Evolutionary conservation across 1,140 invertebrate genomes (phyloP), one percentile per base, ranked within the genome.

Genomic region (Pogonognathellus flavescens): DNA sequence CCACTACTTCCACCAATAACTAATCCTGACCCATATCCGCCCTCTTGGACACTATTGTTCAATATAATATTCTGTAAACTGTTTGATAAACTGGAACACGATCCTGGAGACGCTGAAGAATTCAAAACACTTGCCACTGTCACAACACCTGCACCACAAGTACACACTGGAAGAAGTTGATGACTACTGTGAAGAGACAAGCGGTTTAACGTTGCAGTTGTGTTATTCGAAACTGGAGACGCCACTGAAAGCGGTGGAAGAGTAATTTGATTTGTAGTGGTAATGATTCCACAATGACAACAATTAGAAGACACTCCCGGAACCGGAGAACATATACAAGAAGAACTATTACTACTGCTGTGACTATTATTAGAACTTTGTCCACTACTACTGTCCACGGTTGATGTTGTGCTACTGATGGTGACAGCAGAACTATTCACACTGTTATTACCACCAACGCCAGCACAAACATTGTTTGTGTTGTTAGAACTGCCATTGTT

Each of bases 231-330:
- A 25, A 31, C 13, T 7, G 70, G 70, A 8, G 70, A 76, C 16
- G 70, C 14, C n/a, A 76, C 41, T 18, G 70, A 31, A 6, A 76
- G 49, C 0, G 70, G 41, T 14, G 70, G 70, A 1, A 76, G n/a
- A 5, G 70, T 41, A 18, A 49, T 18, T 13, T 66, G 62, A 66
- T 66, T 66, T 20, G 70, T 49, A 6, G 70, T 76, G 25, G 53
- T 57, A 14, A 76, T 76, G 14, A 76, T 31, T 6, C 70, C 41
- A 49, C 70, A 76, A 31, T 76, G 70, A 50, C 70, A 76, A 76
- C 70, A 76, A 76, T 76, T 76, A 50, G 70, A 76, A 41, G 70
- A 49, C n/a, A 76, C 70, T 76, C 70, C 70, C 31, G 70, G 70
- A 18, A 76, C 70, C 6, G 70, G 70, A 20, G 70, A 76, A 76